phyloP scores from a whole-genome alignment of 2,113 vertebrate species.

The Charina bottae region DNA sequence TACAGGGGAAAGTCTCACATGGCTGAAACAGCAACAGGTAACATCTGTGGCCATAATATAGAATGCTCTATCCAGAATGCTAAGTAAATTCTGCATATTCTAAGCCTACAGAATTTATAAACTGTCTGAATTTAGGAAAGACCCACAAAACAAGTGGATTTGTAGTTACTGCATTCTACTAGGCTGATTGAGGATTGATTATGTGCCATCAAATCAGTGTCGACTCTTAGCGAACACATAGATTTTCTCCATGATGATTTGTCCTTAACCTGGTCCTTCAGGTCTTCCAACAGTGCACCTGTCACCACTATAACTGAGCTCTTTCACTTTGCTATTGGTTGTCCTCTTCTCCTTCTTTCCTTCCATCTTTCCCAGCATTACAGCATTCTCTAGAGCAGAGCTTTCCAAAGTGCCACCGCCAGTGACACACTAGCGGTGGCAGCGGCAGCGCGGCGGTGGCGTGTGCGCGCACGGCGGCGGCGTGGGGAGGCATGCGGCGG shows the following conservation, averaged over 20 bases:
- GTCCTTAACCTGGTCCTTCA: too few relatives aligned
- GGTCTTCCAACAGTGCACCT: too few relatives aligned
- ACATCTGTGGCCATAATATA: neutral
- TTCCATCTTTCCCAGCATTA: neutral
- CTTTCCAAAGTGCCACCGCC: too few relatives aligned
- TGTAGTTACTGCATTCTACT: neutral
- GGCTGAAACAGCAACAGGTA: neutral
- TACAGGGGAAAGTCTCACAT: neutral
- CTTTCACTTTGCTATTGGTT: neutral
- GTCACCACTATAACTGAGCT: too few relatives aligned
- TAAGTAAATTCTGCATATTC: neutral
- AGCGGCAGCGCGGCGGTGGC: too few relatives aligned
- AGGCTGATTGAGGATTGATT: too few relatives aligned
- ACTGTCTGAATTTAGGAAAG: neutral
- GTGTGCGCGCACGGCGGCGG: too few relatives aligned
- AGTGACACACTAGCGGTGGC: too few relatives aligned
- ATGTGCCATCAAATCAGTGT: too few relatives aligned
- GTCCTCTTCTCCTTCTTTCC: neutral
- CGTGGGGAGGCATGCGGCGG: too few relatives aligned
- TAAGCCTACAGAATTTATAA: neutral
- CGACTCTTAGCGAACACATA: too few relatives aligned
- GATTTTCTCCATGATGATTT: too few relatives aligned
- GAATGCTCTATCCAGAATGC: neutral
- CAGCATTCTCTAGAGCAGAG: neutral
- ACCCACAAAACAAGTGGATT: neutral